phyloP scores from a whole-genome alignment of 1,140 invertebrate genomes.

The Caenorhabditis remanei region DNA sequence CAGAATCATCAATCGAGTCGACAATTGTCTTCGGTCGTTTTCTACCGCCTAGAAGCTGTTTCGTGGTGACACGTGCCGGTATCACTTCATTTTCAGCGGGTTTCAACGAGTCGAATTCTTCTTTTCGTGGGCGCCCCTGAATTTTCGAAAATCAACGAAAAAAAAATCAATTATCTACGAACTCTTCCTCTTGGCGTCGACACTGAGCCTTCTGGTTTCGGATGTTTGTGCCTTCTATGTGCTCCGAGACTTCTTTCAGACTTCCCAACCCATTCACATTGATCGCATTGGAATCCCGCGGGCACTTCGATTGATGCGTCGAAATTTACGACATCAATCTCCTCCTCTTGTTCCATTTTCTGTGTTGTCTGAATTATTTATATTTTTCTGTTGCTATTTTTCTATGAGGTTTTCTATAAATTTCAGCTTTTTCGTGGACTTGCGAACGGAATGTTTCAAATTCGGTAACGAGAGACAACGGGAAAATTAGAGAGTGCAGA shows the following conservation, averaged over 20 bases:
- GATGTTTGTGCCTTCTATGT: constrained; percentile 39
- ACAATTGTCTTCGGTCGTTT: constrained; percentile 29
- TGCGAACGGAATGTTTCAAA: background rate
- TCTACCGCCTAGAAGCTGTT: constrained; percentile 11
- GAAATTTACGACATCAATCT: background rate
- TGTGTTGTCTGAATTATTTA: background rate
- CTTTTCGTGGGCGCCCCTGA: background rate
- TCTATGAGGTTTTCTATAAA: background rate
- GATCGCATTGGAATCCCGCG: background rate
- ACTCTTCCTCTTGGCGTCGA: background rate
- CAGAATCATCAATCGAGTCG: background rate
- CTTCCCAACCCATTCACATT: background rate
- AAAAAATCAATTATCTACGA: background rate
- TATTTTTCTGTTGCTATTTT: background rate
- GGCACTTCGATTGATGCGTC: background rate
- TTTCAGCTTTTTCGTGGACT: background rate
- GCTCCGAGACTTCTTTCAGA: constrained; percentile 2
- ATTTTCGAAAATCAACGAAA: background rate
- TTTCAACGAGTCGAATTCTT: background rate
- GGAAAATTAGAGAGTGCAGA: constrained; percentile 16
- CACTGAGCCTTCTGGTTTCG: background rate
- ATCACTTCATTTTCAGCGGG: background rate
- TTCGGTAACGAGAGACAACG: background rate
- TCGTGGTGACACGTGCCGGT: constrained; percentile 9
- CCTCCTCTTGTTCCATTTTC: constrained; percentile 4